Evolutionary conservation across 64 coral and sea anemone species (phyloP), one percentile per base, ranked within the genome.

Genomic region (Cladopsammia gracilis): DNA sequence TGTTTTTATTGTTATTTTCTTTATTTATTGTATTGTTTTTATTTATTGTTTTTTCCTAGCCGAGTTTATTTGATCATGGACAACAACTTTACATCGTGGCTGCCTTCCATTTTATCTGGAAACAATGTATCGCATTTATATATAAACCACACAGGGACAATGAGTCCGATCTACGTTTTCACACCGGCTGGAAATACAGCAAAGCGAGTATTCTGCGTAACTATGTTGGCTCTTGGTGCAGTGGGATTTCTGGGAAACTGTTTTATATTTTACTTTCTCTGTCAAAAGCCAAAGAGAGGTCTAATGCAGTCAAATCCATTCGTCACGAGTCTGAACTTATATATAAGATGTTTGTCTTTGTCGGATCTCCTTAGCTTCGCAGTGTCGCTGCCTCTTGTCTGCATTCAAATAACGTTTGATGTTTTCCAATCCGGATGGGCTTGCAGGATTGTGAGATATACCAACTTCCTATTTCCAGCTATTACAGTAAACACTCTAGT

Each of bases 401-500:
- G 66, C 54, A 48, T 62, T 48, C 48, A 72, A 62, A 75, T 73
- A 7, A 45, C 25, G 34, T 70, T 62, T 11, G 89, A 91, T 49
- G 62, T 83, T 20, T 51, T 83, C 3, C 76, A 91, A 45, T 83
- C 49, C n/a, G 89, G 81, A 5, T 92, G 49, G 52, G 49, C 51
- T 15, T 92, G 89, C 53, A 82, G 70, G 70, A 12, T 58, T 7
- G 68, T 82, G 5, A 50, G 89, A 26, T 92, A 73, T 70, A 7
- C 54, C 11, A 75, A 89, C 45, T 70, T 92, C 11, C 9, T 92
- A 34, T 92, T 92, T 20, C 23, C 68, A 18, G 89, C 81, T 20
- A 0, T 72, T 13, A 92, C 89, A 10, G 18, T 92, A 0, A 78
- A 78, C 45, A 84, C 47, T 58, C 67, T 70, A 25, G 59, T 91